Evolutionary conservation across 2,888 invertebrate genomes (phyloP), one percentile per base, ranked within the genome.

Genomic region (Alviniconcha strummeri): DNA sequence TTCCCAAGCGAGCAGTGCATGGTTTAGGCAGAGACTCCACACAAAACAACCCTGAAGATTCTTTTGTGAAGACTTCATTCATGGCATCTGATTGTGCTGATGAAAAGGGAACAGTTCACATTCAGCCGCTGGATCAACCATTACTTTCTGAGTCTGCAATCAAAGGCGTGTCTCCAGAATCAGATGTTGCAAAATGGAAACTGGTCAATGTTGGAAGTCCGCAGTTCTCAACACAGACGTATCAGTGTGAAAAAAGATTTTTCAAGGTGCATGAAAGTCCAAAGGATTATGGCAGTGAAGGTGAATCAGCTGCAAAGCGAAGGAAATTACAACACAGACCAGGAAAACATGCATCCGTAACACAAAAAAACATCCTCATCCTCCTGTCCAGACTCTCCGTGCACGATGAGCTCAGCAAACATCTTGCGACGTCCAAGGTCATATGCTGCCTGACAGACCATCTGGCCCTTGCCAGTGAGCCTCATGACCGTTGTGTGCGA

Each of bases 311-410:
- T 19, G 36, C 80, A 13, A 84, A 85, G 57, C 77, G 69, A 72
- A n/a, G 17, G 54, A 85, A 81, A 69, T 5, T 64, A 36, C 5
- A 15, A 7, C 60, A 2, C 5, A 19, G 15, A 9, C 15, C 52
- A 3, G 81, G 82, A 80, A 84, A 84, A 69, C 83, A 83, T 60
- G 81, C 82, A 7, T 19, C 67, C 36, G 83, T 81, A 9, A 89
- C 87, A 5, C 91, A 91, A 80, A 85, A 86, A 52, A 91, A 91
- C 79, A 90, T 92, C 71, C 83, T 92, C 54, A 90, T 90, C 54
- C 84, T 92, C 64, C 80, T 93, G 17, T 91, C 91, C 1, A 84
- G 90, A 72, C 85, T 92, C 11, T 92, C 93, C 7, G 90, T 90
- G 52, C 90, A 89, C 86, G 89, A 88, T 55, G 88, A 91, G 84